Evolutionary conservation across 1,140 invertebrate species (phyloP).

Genomic region (Trialeurodes vaporariorum): DNA sequence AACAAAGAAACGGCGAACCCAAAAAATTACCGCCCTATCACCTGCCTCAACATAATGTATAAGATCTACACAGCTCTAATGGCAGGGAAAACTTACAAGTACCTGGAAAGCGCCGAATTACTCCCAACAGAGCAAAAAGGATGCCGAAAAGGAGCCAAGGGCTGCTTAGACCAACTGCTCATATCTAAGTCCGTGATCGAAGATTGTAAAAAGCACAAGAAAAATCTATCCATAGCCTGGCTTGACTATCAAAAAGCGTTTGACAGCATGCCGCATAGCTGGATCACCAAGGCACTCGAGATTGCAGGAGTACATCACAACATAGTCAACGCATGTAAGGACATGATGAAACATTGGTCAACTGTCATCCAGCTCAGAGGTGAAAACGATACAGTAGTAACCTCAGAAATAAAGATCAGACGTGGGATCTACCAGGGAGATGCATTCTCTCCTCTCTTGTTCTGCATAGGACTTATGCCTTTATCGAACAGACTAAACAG

Average conservation of each 20-base stretch:
- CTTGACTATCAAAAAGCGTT: constrained; percentile 7
- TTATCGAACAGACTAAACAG: constrained; percentile 2
- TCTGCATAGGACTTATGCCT: constrained; percentile 11
- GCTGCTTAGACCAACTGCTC: neutral
- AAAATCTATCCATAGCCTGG: neutral
- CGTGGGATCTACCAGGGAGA: constrained; percentile 20
- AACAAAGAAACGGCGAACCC: neutral
- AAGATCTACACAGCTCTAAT: neutral
- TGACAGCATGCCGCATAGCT: constrained; percentile 12
- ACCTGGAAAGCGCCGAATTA: neutral
- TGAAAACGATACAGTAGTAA: neutral
- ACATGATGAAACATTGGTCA: constrained; percentile 1
- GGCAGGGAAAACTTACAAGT: neutral
- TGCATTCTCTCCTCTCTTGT: constrained; percentile 14
- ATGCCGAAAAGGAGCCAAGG: constrained; percentile 4
- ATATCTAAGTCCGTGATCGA: neutral
- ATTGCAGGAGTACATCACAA: constrained; percentile 14
- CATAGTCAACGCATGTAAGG: neutral
- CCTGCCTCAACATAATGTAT: constrained; percentile 5
- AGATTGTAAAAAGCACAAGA: neutral
- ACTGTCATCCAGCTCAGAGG: neutral
- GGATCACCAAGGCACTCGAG: constrained; percentile 19
- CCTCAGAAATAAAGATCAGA: neutral
- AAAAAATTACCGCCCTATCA: neutral
- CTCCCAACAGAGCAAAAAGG: constrained; percentile 4